A percentile compares a stretch with the other conserved stretches of the same genome.
These are phyloP conservation scores for Balaeniceps rex DNA, from an alignment of 2,113 vertebrate species.

Conservation along the genomic window DNA sequence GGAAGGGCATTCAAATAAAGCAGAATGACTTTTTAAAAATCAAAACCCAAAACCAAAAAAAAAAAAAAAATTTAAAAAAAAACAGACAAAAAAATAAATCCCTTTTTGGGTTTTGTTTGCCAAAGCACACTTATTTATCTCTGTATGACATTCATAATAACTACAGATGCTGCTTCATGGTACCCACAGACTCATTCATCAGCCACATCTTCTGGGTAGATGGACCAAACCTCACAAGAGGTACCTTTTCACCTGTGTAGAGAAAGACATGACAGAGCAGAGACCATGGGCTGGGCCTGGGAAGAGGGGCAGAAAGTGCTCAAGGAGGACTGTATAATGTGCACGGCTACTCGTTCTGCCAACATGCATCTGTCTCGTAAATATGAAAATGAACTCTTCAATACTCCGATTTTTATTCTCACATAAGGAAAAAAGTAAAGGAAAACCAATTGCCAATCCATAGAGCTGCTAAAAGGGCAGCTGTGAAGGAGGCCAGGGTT, in stretches of 20 bases:
- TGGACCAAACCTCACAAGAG: background rate
- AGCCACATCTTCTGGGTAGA: background rate
- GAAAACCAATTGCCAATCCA: background rate
- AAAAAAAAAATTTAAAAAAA: background rate
- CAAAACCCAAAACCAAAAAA: background rate
- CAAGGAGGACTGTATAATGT: background rate
- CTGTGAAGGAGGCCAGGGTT: background rate
- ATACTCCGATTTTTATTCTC: background rate
- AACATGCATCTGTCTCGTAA: background rate
- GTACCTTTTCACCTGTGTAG: background rate
- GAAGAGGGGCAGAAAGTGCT: background rate
- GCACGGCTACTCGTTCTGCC: background rate
- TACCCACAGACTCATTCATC: background rate
- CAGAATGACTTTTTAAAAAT: background rate
- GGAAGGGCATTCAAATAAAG: background rate
- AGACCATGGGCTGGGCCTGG: background rate
- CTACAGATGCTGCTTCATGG: background rate
- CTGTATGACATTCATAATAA: background rate
- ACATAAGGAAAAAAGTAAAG: background rate
- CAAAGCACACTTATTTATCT: background rate
- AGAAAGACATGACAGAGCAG: background rate
- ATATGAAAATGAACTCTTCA: background rate
- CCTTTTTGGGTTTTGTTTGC: background rate
- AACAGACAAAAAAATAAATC: background rate
- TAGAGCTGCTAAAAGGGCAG: background rate